phyloP scores from a whole-genome alignment of 2,797 vertebrate genomes.

The Anisognathus igniventris region DNA sequence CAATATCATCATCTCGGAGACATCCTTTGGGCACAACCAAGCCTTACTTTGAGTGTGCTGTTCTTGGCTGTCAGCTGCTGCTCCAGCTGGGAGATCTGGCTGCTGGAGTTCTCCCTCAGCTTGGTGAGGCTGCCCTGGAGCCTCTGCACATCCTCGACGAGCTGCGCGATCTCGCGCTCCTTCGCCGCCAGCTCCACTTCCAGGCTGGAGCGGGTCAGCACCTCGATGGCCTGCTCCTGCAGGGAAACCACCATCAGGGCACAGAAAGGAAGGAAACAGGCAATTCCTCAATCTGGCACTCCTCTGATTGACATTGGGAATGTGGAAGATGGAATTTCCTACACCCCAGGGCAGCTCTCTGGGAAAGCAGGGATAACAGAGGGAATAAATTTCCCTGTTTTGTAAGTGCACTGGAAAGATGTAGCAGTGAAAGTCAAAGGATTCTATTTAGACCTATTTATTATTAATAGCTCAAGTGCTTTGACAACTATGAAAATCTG shows the following conservation, averaged over 20 bases:
- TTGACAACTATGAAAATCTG: slow-evolving; percentile 48
- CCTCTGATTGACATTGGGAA: rapidly evolving
- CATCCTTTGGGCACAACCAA: not conserved
- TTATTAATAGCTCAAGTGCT: slow-evolving; percentile 57
- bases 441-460: slow-evolving; percentile 49
- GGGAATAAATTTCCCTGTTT: not conserved
- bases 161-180: slow-evolving; percentile 92
- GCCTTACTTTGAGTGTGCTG: slow-evolving; percentile 87
- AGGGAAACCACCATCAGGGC: not conserved
- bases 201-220: slow-evolving; percentile 85
- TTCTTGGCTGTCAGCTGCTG: slow-evolving; percentile 93
- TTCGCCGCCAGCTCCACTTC: slow-evolving; percentile 94
- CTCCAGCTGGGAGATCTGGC: slow-evolving; percentile 92
- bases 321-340: not conserved
- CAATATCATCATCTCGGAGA: rapidly evolving
- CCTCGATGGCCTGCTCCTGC: slow-evolving; percentile 87
- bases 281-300: not conserved
- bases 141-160: slow-evolving; percentile 95
- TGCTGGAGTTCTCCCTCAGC: slow-evolving; percentile 91
- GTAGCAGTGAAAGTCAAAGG: slow-evolving; percentile 10
- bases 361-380: not conserved
- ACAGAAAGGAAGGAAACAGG: not conserved
- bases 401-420: not conserved
- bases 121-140: slow-evolving; percentile 97
- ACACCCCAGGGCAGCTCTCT: not conserved